phyloP scores from a whole-genome alignment of 1,140 invertebrate genomes.

The Anastrepha obliqua region DNA sequence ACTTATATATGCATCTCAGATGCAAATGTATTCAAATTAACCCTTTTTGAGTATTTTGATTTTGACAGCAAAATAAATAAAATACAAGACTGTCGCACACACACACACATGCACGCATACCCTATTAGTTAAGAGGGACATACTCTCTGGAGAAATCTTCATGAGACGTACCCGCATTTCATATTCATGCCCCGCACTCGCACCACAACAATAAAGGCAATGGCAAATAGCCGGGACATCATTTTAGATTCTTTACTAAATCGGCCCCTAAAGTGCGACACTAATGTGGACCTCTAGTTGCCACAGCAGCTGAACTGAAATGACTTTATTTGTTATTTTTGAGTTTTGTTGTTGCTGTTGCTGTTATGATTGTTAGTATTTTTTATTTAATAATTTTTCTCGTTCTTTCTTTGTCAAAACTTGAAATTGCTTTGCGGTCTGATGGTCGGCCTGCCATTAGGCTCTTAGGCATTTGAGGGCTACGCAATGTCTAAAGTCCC shows the following conservation, averaged over 20 bases:
- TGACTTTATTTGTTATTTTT: neutral
- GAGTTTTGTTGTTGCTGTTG: constrained; percentile 3
- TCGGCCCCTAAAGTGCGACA: constrained; percentile 35
- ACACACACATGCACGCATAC: neutral
- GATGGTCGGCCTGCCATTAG: constrained; percentile 12
- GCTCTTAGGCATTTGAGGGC: neutral
- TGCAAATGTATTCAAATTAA: constrained; percentile 14
- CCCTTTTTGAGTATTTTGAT: constrained; percentile 14
- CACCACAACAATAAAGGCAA: neutral
- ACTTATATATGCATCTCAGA: neutral
- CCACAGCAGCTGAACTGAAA: neutral
- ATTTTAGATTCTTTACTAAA: constrained; percentile 49
- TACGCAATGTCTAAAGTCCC: constrained; percentile 24
- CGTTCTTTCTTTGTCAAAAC: neutral
- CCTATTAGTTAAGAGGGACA: neutral
- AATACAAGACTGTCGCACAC: neutral
- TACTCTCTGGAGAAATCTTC: constrained; percentile 28
- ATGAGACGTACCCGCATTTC: constrained; percentile 19
- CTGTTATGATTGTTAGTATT: neutral
- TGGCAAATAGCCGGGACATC: constrained; percentile 15
- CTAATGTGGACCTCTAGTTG: constrained; percentile 39
- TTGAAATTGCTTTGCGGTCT: constrained; percentile 35
- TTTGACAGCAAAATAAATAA: neutral
- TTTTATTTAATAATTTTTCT: neutral
- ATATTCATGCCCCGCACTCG: neutral